Conservation (phyloP, 1,140 invertebrate species). For the Brachionus asplanchnoidis region DNA sequence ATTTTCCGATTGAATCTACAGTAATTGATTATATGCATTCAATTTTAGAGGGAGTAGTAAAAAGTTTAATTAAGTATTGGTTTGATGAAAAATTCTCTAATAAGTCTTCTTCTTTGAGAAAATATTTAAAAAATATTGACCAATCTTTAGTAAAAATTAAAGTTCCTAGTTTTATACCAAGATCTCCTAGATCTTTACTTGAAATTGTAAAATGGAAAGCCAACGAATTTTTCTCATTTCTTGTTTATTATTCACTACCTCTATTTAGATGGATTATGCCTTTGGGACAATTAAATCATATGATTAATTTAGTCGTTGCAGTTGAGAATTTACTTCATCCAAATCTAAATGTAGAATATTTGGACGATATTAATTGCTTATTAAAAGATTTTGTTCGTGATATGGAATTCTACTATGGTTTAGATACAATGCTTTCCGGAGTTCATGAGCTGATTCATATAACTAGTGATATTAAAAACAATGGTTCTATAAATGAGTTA, state of each 20-base stretch:
- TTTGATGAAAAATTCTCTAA: not conserved
- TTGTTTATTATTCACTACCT: not conserved
- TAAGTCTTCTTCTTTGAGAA: not conserved
- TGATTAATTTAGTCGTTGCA: not conserved
- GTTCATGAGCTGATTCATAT: not conserved
- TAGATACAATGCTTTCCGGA: not conserved
- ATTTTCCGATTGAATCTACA: not conserved
- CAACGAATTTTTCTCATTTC: not conserved
- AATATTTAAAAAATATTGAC: not conserved
- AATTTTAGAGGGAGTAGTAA: not conserved
- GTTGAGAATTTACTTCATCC: not conserved
- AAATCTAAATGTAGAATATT: not conserved
- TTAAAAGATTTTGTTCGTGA: not conserved
- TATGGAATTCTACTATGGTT: not conserved
- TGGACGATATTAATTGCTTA: conserved; percentile 2
- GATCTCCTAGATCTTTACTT: not conserved
- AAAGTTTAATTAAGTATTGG: not conserved
- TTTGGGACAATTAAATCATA: not conserved
- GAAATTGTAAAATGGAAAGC: not conserved
- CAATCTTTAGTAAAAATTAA: not conserved
- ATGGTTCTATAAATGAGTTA: not conserved
- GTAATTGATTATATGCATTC: not conserved
- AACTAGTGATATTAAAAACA: not conserved
- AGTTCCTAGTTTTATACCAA: conserved; percentile 6
- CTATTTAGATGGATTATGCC: not conserved